Percentiles rank a stretch among this genome's conserved stretches.
Evolutionary conservation across 2,888 invertebrate species (phyloP).

Genomic region (Macroteleia sp.): DNA sequence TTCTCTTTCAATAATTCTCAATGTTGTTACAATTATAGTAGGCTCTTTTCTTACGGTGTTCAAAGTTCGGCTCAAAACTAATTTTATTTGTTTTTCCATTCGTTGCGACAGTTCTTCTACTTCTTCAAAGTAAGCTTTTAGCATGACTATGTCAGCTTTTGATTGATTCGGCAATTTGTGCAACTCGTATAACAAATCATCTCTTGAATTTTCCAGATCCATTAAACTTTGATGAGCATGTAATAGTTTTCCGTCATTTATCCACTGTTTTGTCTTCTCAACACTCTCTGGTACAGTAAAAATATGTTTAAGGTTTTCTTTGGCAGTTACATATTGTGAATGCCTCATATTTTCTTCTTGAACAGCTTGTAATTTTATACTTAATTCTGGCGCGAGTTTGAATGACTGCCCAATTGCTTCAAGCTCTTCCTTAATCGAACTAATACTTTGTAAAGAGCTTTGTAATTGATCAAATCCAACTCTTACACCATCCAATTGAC

Average conservation of each 20-base stretch:
- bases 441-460: constrained; percentile 92
- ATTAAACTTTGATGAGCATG: constrained; percentile 97
- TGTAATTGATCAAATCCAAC: constrained; percentile 96
- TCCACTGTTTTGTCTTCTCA: constrained; percentile 96
- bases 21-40: constrained; percentile 96
- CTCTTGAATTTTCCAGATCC: constrained; percentile 96
- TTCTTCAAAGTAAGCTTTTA: constrained; percentile 98
- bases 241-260: constrained; percentile 96
- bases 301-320: constrained; percentile 98
- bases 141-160: constrained; percentile 94
- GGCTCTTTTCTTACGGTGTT: constrained; percentile 98
- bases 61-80: constrained; percentile 94
- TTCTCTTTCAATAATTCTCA: constrained; percentile 98
- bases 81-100: constrained; percentile 95
- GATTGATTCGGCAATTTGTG: constrained; percentile 97
- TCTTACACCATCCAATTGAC: constrained; percentile 97
- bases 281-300: constrained; percentile 99
- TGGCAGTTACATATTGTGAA: constrained; percentile 98
- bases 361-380: constrained; percentile 92
- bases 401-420: constrained; percentile 88
- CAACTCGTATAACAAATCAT: constrained; percentile 96
- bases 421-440: constrained; percentile 85
- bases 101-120: constrained; percentile 95
- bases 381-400: constrained; percentile 90
- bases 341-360: constrained; percentile 96